Base-by-base conservation (phyloP, 2,888 invertebrate genomes). In the Latrodectus elegans region DNA sequence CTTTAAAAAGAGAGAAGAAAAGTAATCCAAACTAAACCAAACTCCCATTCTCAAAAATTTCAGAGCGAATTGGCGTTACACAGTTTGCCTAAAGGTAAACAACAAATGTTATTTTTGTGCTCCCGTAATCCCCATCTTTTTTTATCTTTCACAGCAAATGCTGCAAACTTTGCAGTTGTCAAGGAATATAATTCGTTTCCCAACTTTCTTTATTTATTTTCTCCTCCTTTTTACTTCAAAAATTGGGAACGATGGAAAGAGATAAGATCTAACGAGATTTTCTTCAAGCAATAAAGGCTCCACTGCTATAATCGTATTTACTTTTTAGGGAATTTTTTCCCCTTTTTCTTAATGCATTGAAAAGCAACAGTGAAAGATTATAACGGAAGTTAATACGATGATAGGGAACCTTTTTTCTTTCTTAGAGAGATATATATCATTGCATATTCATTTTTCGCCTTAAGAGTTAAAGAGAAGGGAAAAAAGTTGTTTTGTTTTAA, bases 111-210 rank as follows among this genome's bases (percentile, higher is more conserved):
- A 60, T 60, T 60, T 60, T 60, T 60, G n/a, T n/a, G 38, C 38
- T 38, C 38, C 38, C 38, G 38, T 38, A 38, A 38, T 38, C 38
- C 38, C 38, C 38, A 38, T 38, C 38, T 38, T 38, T 38, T 60
- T 60, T 60, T n/a, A 15, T n/a, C 60, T 60, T 60, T 60, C n/a
- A 60, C 11, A 60, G 60, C 38, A 11, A 60, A 60, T n/a, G 60
- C 60, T 60, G n/a, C 60, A 12, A 60, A n/a, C 60, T 60, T 60
- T 60, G 12, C 60, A 60, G 60, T 60, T 60, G n/a, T 60, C 60
- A n/a, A n/a, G 60, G 60, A n/a, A n/a, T 60, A 60, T 60, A 60
- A 60, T 60, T 60, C 60, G 60, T 60, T 60, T 60, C n/a, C 60
- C n/a, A 60, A n/a, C n/a, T 60, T 12, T 60, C 12, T 60, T 60